Percentiles rank a stretch among this genome's conserved stretches.
Conservation (phyloP, 1,140 invertebrate genomes). For the Trichoplusia ni region DNA sequence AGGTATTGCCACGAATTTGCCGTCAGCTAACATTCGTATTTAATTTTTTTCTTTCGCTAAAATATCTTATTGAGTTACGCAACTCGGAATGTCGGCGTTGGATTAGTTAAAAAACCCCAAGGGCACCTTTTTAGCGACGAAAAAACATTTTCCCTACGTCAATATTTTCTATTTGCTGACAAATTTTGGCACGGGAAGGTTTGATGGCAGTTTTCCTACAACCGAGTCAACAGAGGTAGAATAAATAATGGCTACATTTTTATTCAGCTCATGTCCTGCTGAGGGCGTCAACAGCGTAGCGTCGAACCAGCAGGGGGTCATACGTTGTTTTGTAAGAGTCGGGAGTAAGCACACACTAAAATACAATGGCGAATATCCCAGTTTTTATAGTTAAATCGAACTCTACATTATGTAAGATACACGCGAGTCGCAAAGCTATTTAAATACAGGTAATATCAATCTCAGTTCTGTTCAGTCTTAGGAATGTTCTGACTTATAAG, state of each 20-base stretch:
- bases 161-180: conserved; percentile 39
- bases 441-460: too few species aligned
- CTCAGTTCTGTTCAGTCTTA: too few species aligned
- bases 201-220: conserved; percentile 20
- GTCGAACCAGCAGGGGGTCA: conserved; percentile 5
- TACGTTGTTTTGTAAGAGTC: conserved; percentile 17
- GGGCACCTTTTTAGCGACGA: conserved; percentile 2
- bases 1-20: too few species aligned
- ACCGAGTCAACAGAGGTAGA: conserved; percentile 48
- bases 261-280: conserved; percentile 49
- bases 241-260: conserved; percentile 54
- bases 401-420: neutral
- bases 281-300: conserved; percentile 35
- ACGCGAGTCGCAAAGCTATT: too few species aligned
- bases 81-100: neutral
- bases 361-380: conserved; percentile 6
- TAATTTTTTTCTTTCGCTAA: neutral
- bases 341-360: conserved; percentile 8
- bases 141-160: conserved; percentile 35
- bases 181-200: conserved; percentile 21
- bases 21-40: neutral
- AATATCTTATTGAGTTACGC: neutral
- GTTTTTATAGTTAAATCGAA: conserved; percentile 1
- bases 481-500: too few species aligned
- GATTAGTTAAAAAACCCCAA: neutral